Evolutionary conservation across 1,140 invertebrate species (phyloP), one percentile per base, ranked within the genome.

Genomic region (Drosophila repleta): DNA sequence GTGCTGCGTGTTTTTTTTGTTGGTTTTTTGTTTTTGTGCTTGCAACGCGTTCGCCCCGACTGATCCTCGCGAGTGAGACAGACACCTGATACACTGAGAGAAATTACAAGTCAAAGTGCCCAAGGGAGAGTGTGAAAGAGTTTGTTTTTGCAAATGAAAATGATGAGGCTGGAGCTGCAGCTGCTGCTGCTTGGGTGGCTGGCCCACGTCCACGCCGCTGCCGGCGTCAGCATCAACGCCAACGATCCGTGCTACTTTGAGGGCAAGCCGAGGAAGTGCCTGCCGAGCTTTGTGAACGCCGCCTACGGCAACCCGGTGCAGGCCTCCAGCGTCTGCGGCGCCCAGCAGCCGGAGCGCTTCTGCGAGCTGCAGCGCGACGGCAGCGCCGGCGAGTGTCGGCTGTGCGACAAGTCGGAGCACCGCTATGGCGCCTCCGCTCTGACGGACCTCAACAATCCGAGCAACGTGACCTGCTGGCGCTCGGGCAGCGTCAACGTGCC

Each of bases 261-360:
- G 73, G 94, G 95, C 57, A 94, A 96, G 39, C 96, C 97, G 0
- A 94, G 95, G 2, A 95, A 96, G 46, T 99, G 98, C 92, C 96
- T 98, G 72, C 98, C 98, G 0, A 98, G 99, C 90, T 99, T 99
- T 92, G 98, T 99, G 48, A 99, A 99, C 92, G 98, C 98, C 8
- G 98, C 98, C 8, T 99, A 98, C 93, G 97, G 97, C 0, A 95
- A 96, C 53, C 93, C 95, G 0, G 97, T 99, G 1, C 94, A 95
- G 56, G 97, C 97, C 0, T 97, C 97, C 1, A 97, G 96, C 81
- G 97, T 96, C n/a, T 99, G 98, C 92, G 98, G 98, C 15, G 92
- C 92, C 35, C 93, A 94, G 48, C 93, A 93, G 0, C 95, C 95
- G 10, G 94, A 94, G 18, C 93, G 94, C 3, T 96, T 95, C 77